These are phyloP conservation scores for Loxodonta africana DNA, from an alignment of 2,113 vertebrate genomes.

Conservation along the genomic window DNA sequence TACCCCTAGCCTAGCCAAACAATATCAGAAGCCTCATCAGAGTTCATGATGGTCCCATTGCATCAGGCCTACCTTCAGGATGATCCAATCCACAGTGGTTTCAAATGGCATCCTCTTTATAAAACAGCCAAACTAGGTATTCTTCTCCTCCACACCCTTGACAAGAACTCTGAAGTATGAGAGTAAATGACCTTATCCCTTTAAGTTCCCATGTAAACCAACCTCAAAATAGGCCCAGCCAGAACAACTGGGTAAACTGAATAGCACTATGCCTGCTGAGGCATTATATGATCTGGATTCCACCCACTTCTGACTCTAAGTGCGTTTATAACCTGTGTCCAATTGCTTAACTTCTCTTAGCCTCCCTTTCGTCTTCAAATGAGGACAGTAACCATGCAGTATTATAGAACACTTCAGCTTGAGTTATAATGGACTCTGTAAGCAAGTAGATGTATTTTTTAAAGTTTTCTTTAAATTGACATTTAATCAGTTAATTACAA, in stretches of 20 bases:
- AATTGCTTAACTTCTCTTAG: not conserved
- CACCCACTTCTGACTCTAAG: not conserved
- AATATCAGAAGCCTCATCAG: not conserved
- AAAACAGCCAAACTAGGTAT: not conserved
- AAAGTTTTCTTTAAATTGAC: conserved; percentile 14
- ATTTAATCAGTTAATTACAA: conserved; percentile 56
- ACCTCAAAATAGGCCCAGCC: not conserved
- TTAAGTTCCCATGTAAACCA: not conserved
- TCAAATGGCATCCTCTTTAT: not conserved
- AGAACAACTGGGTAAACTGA: not conserved
- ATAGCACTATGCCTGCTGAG: not conserved
- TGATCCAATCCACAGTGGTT: not conserved
- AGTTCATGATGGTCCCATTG: not conserved
- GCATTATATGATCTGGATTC: too few species aligned
- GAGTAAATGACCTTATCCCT: not conserved
- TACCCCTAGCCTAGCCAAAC: not conserved
- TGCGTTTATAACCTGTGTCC: not conserved
- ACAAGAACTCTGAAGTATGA: not conserved
- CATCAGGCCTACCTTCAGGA: not conserved
- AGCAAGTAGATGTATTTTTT: not conserved
- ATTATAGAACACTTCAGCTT: not conserved
- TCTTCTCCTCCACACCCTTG: not conserved
- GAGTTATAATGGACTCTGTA: conserved; percentile 9
- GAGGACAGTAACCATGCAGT: not conserved
- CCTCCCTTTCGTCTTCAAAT: not conserved